Conservation (phyloP, 2,797 vertebrate species). For the Sylvia borin region DNA sequence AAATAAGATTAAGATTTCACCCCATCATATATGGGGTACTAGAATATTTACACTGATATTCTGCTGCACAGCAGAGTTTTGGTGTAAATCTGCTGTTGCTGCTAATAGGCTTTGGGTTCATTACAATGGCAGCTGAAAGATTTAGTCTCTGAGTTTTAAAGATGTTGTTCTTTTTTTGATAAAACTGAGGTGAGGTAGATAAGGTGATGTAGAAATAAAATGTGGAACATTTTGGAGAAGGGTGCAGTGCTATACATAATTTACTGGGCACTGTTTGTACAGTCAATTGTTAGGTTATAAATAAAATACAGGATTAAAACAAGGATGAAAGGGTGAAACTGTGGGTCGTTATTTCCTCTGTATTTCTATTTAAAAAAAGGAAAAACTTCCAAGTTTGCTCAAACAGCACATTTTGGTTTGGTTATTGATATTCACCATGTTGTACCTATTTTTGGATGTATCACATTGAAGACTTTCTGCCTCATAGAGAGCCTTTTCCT, state of each 20-base stretch:
- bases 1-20: background rate
- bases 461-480: background rate
- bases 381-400: background rate
- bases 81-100: background rate
- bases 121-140: background rate
- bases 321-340: constrained; percentile 14
- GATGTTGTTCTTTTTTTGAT: background rate
- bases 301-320: constrained; percentile 35
- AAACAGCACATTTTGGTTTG: constrained; percentile 22
- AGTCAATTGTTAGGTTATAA: constrained; percentile 47
- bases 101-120: background rate
- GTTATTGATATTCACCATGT: constrained; percentile 15
- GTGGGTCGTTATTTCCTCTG: background rate
- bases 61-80: background rate
- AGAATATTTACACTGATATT: background rate
- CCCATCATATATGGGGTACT: background rate
- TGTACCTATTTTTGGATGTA: background rate
- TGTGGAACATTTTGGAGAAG: background rate
- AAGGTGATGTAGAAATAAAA: background rate
- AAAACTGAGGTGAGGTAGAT: background rate
- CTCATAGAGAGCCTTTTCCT: background rate
- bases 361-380: background rate
- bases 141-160: background rate
- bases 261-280: constrained; percentile 33
- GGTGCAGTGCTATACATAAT: constrained; percentile 19